Conservation (phyloP, 2,888 invertebrate genomes). For the Caenorhabditis sp. region DNA sequence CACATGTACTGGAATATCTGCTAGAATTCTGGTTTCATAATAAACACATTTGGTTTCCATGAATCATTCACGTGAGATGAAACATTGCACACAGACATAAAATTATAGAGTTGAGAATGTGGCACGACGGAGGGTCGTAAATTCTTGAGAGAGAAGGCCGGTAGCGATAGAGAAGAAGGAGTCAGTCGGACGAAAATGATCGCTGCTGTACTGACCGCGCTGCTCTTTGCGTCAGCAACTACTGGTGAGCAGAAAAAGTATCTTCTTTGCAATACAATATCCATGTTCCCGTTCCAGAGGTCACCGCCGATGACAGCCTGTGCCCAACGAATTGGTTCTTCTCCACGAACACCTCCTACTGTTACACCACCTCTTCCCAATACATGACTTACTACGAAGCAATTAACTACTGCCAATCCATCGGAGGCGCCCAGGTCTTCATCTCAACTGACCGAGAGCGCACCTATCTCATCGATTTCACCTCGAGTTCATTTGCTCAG, state of each 20-base stretch:
- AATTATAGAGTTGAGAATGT: conserved; percentile 2
- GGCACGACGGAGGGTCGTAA: conserved; percentile 25
- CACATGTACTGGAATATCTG: conserved; percentile 30
- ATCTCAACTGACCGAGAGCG: conserved; percentile 9
- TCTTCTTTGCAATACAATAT: neutral
- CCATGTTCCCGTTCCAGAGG: neutral
- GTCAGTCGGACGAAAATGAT: conserved; percentile 35
- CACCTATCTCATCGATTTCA: conserved; percentile 11
- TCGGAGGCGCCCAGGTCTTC: conserved; percentile 27
- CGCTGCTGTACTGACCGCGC: conserved; percentile 25
- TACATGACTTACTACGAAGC: conserved; percentile 38
- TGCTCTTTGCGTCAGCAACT: conserved; percentile 22
- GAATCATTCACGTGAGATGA: conserved; percentile 12
- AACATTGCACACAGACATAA: too few species aligned
- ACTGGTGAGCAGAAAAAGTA: too few species aligned
- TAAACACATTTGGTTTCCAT: too few species aligned
- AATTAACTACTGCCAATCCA: conserved; percentile 19
- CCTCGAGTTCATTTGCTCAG: conserved; percentile 3
- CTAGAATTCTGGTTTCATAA: conserved; percentile 9
- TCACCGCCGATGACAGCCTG: conserved; percentile 15
- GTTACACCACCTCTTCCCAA: conserved; percentile 21
- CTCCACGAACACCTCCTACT: conserved; percentile 33
- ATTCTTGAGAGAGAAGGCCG: conserved; percentile 17
- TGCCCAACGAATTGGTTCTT: conserved; percentile 44
- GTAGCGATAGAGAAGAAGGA: conserved; percentile 11